Percentiles rank a stretch among this genome's conserved stretches.
Evolutionary conservation across 2,113 vertebrate species (phyloP).

Genomic region (Prolemur simus): DNA sequence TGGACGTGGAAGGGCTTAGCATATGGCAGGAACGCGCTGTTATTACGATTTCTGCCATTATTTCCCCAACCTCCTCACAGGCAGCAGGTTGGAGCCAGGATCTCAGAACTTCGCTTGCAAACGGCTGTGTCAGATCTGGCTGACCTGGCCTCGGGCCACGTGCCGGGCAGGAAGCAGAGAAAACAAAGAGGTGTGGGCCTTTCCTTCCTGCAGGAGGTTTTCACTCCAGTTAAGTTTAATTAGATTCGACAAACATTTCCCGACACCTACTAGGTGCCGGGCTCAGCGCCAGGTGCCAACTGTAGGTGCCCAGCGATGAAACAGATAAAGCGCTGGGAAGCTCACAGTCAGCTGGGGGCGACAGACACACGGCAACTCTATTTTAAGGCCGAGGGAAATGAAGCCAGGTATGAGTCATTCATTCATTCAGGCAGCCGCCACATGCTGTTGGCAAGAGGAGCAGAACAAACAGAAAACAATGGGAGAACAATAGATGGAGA

Average conservation of each 20-base stretch:
- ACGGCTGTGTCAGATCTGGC: neutral
- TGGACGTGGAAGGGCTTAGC: too few relatives aligned
- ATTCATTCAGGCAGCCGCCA: neutral
- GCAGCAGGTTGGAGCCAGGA: neutral
- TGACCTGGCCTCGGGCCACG: neutral
- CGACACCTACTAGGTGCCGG: constrained; percentile 46
- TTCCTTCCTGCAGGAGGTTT: constrained; percentile 22
- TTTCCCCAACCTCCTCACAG: neutral
- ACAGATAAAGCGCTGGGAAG: fast-evolving
- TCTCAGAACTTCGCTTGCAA: neutral
- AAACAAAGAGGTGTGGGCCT: neutral
- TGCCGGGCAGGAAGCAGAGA: fast-evolving
- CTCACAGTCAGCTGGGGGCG: neutral
- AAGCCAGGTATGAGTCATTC: neutral
- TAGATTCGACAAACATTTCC: neutral
- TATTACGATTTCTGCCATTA: fast-evolving
- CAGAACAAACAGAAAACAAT: neutral
- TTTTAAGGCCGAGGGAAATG: neutral
- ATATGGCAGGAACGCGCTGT: fast-evolving
- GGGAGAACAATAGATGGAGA: constrained; percentile 48
- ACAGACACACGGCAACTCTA: neutral
- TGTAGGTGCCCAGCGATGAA: neutral
- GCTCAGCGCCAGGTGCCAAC: neutral
- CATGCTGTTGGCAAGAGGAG: neutral
- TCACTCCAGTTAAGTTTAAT: constrained; percentile 43